Conservation (phyloP, 2,797 vertebrate species). For the Acomys russatus region DNA sequence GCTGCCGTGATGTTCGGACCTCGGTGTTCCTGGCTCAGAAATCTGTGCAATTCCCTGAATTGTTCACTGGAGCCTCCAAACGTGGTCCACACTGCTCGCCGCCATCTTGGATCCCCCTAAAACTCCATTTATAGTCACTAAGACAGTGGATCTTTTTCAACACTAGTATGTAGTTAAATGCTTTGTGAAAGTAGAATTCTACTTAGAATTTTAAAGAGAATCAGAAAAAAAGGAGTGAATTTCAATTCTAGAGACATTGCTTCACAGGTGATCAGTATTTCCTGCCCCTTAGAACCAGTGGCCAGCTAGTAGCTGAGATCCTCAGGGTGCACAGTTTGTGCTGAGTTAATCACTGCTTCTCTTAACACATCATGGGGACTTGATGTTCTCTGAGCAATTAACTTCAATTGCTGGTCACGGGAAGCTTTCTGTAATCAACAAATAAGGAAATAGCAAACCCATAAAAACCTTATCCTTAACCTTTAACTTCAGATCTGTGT, state of each 20-base stretch:
- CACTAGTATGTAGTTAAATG: neutral
- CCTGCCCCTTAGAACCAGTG: neutral
- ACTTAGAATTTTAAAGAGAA: neutral
- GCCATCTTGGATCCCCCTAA: too few relatives aligned
- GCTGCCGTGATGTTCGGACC: too few relatives aligned
- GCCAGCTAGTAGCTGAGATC: neutral
- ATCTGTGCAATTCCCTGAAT: too few relatives aligned
- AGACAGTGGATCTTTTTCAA: neutral
- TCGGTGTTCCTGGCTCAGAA: too few relatives aligned
- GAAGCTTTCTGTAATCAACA: neutral
- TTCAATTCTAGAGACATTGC: neutral
- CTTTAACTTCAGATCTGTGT: neutral
- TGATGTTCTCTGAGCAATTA: neutral
- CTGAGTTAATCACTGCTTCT: neutral
- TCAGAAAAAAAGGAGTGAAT: neutral
- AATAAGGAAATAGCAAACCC: neutral
- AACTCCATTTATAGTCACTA: neutral
- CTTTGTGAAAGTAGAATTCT: neutral
- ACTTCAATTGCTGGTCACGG: neutral
- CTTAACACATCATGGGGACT: neutral
- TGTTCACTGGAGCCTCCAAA: too few relatives aligned
- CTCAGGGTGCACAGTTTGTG: neutral
- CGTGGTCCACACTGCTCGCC: too few relatives aligned
- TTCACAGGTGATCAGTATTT: neutral
- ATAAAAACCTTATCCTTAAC: neutral